phyloP scores from a whole-genome alignment of 1,140 invertebrate genomes.

The Lepidurus couesii region DNA sequence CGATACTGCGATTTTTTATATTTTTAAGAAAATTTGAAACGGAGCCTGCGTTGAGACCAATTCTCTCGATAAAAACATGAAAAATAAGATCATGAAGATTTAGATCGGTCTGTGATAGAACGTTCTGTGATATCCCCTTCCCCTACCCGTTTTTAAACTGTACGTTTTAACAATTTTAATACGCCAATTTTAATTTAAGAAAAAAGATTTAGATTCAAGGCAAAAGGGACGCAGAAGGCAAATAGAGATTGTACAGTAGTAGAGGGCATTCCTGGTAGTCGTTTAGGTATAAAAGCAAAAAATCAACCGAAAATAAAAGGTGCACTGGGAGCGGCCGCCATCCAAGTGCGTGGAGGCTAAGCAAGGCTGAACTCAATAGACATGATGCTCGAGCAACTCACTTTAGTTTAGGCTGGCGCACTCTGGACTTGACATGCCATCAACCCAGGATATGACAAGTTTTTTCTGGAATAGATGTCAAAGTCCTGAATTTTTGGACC shows the following conservation, averaged over 20 bases:
- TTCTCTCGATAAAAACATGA: too few species aligned
- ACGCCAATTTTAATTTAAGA: too few species aligned
- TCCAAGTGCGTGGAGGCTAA: slow-evolving; percentile 11
- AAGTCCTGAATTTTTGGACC: neutral
- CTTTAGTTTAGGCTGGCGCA: slow-evolving; percentile 1
- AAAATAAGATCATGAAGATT: too few species aligned
- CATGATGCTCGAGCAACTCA: slow-evolving; percentile 2
- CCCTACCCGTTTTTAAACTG: too few species aligned
- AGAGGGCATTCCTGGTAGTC: neutral
- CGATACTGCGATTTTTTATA: too few species aligned
- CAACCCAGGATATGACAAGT: slow-evolving; percentile 10
- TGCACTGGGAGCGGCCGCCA: neutral
- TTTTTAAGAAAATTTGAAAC: too few species aligned
- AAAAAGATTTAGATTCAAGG: neutral
- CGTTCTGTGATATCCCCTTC: too few species aligned
- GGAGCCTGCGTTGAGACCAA: too few species aligned
- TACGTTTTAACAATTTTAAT: too few species aligned
- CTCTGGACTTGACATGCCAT: slow-evolving; percentile 5
- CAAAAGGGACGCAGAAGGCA: neutral
- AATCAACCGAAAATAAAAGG: neutral
- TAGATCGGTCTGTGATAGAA: too few species aligned
- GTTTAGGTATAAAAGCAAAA: neutral
- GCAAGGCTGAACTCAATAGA: neutral
- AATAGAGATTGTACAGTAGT: neutral
- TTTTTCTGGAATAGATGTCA: slow-evolving; percentile 16